phyloP scores from a whole-genome alignment of 2,797 vertebrate genomes.

The Sebastes itinus region DNA sequence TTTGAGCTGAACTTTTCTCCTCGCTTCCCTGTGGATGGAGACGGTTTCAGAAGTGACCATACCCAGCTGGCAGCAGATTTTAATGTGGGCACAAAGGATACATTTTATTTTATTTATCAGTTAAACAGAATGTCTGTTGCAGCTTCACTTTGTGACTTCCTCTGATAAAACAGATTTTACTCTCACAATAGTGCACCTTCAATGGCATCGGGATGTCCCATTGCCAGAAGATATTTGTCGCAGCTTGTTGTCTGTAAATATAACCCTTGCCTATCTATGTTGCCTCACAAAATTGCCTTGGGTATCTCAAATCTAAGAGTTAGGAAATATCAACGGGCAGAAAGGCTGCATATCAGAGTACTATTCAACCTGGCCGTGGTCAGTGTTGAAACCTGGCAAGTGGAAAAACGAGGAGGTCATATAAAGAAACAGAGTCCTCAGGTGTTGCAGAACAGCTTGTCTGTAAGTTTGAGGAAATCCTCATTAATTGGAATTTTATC shows the following conservation, averaged over 20 bases:
- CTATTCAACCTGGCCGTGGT: background rate
- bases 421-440: constrained; percentile 2
- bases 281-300: background rate
- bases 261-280: constrained; percentile 5
- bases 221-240: constrained; percentile 7
- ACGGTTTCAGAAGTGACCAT: background rate
- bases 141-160: constrained; percentile 6
- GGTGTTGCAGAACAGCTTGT: background rate
- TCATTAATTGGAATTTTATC: constrained; percentile 61
- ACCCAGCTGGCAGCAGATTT: constrained; percentile 10
- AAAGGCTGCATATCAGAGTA: constrained; percentile 11
- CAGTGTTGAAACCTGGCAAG: background rate
- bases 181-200: background rate
- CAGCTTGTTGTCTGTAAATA: constrained; percentile 7
- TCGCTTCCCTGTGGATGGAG: background rate
- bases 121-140: constrained; percentile 7
- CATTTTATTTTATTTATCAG: background rate
- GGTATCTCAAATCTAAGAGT: constrained; percentile 5
- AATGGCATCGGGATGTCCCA: background rate
- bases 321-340: constrained; percentile 1
- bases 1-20: constrained; percentile 6
- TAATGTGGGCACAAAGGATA: background rate
- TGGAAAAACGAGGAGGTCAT: background rate
- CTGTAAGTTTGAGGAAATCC: constrained; percentile 12
- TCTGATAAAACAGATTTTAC: constrained; percentile 23